Percentiles rank a stretch among this genome's conserved stretches.
Conservation (phyloP, 2,113 vertebrate genomes). For the Myanophis thanlyinensis region DNA sequence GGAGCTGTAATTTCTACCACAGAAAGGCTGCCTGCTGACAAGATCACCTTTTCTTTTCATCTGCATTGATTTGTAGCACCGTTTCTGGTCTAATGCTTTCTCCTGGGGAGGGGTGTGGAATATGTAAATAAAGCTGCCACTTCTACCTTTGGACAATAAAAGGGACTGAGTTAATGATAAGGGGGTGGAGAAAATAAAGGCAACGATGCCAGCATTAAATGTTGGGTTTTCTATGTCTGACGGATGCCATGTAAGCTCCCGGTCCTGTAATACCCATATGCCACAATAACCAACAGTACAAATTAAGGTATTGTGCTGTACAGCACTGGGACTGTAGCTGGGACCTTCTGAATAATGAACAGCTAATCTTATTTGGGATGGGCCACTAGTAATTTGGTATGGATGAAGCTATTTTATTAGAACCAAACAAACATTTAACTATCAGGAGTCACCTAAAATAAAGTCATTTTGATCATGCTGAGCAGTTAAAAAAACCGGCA, state of each 20-base stretch:
- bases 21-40: slow-evolving; percentile 27
- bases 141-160: slow-evolving; percentile 18
- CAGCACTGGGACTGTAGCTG: background rate
- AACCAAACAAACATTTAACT: slow-evolving; percentile 32
- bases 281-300: slow-evolving; percentile 12
- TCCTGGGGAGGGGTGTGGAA: background rate
- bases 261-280: slow-evolving; percentile 16
- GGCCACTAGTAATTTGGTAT: background rate
- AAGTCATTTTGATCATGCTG: slow-evolving; percentile 26
- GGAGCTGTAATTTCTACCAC: background rate
- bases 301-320: slow-evolving; percentile 1
- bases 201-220: slow-evolving; percentile 11
- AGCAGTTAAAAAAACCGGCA: background rate
- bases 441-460: slow-evolving; percentile 32
- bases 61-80: slow-evolving; percentile 12
- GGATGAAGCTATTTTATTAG: background rate
- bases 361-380: slow-evolving; percentile 15
- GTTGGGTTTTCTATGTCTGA: background rate
- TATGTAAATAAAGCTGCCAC: background rate
- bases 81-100: slow-evolving; percentile 27
- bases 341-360: slow-evolving; percentile 8
- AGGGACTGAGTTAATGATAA: slow-evolving; percentile 15
- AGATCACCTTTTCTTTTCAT: slow-evolving; percentile 1
- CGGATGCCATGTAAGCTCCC: slow-evolving; percentile 16
- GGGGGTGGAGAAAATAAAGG: background rate